These are phyloP conservation scores for Mormyrops attenuatus DNA, from an alignment of 2,797 vertebrate species.

Conservation along the genomic window DNA sequence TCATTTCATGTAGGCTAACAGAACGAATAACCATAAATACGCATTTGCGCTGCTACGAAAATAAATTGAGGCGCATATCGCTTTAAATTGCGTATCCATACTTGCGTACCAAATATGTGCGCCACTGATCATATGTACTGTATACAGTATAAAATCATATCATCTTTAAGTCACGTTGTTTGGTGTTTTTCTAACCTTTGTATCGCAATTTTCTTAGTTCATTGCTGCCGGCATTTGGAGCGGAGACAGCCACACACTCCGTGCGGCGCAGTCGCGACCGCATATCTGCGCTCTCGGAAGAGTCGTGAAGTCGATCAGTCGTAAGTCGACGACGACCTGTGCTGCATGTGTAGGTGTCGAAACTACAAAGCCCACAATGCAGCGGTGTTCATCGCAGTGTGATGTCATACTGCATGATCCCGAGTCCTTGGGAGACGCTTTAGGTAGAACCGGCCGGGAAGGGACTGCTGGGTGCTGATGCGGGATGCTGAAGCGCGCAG, in stretches of 20 bases:
- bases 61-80: neutral
- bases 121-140: neutral
- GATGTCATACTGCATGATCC: slow-evolving; percentile 38
- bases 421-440: slow-evolving; percentile 27
- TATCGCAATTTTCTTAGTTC: neutral
- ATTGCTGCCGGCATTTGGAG: neutral
- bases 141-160: neutral
- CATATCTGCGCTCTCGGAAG: neutral
- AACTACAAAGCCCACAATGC: slow-evolving; percentile 54
- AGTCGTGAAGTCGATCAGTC: neutral
- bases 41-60: neutral
- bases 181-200: neutral
- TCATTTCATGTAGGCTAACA: neutral
- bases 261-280: neutral
- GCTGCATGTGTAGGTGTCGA: neutral
- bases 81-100: neutral
- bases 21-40: neutral
- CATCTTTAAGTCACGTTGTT: neutral
- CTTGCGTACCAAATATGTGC: neutral
- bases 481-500: slow-evolving; percentile 45
- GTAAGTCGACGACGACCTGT: neutral
- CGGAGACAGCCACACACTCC: neutral
- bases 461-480: slow-evolving; percentile 47
- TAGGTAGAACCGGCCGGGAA: neutral
- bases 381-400: neutral